A percentile compares a stretch with the other conserved stretches of the same genome.
These are phyloP conservation scores for Trinorchestia longiramus DNA, from an alignment of 1,140 invertebrate genomes.

Conservation along the genomic window DNA sequence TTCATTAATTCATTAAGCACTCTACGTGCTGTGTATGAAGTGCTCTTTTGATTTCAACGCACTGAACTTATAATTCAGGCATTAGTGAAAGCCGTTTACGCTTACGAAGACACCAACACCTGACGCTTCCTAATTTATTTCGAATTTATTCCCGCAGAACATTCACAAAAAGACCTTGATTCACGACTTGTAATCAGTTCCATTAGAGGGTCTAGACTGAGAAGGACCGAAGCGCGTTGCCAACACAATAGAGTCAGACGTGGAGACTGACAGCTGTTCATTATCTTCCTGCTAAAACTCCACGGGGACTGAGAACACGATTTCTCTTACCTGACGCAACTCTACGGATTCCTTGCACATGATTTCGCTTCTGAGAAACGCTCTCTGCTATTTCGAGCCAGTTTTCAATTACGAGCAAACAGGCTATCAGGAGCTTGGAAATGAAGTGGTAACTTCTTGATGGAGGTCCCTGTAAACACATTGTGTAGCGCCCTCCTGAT, in stretches of 20 bases:
- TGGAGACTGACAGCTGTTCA: constrained; percentile 52
- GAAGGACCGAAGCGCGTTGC: constrained; percentile 16
- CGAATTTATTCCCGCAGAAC: background rate
- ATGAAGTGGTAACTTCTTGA: constrained; percentile 51
- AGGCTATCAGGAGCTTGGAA: constrained; percentile 53
- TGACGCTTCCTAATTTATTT: background rate
- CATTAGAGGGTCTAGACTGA: constrained; percentile 18
- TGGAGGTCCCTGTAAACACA: constrained; percentile 35
- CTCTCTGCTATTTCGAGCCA: constrained; percentile 22
- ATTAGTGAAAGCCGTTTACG: background rate
- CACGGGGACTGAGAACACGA: constrained; percentile 31
- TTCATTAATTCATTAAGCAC: background rate
- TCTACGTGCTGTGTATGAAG: background rate
- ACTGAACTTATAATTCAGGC: background rate
- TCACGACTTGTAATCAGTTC: constrained; percentile 39
- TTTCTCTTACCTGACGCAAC: constrained; percentile 19
- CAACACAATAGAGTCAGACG: constrained; percentile 19
- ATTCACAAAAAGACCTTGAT: constrained; percentile 28
- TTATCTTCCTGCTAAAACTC: constrained; percentile 20
- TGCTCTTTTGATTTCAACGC: background rate
- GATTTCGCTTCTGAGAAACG: constrained; percentile 14
- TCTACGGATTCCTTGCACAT: constrained; percentile 22
- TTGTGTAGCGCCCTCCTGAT: background rate
- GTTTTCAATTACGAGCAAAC: constrained; percentile 50
- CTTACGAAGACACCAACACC: background rate